Base-by-base conservation (phyloP, 2,888 invertebrate genomes). In the Pyrrhosoma nymphula region DNA sequence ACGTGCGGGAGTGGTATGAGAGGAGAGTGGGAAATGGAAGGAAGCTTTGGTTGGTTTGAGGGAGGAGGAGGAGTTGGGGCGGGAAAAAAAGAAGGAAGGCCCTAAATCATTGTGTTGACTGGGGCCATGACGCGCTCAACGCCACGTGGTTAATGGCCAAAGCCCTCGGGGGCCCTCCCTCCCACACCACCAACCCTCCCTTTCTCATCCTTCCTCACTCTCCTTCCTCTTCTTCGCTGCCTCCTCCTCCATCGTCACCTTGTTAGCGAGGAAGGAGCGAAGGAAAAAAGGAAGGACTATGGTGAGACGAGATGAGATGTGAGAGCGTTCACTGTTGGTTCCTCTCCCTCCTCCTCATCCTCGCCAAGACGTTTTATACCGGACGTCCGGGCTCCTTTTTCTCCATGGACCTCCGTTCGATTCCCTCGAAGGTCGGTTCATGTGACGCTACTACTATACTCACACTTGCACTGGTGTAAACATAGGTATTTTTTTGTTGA, bases 51-150 rank as follows among this genome's bases (percentile, higher is more conserved):
- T 35, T 35, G 82, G 82, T 82, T 14, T 26, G 90, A 47, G 69
- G 69, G 47, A n/a, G 63, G n/a, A 30, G n/a, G 39, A 20, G 20
- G 60, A 60, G 16, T 2, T 47, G 47, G 35, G 35, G 60, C 20
- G 60, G 20, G 39, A 69, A 30, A 39, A 55, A 56, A 60, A 60
- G 60, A 14, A 35, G 55, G 8, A 47, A 75, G 93, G 93, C 69
- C 93, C 69, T 93, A 69, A 93, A 93, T 93, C 93, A 93, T 93
- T 93, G 93, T 93, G 93, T 93, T 93, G 93, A 93, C 93, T 93
- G 93, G 93, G 93, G 63, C 93, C 93, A 93, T 93, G 93, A 93
- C 93, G 69, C 93, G 63, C 93, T 60, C 63, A 47, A 47, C 47
- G 93, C 93, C 93, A 93, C 93, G 93, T 93, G 93, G 93, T 93